phyloP scores from a whole-genome alignment of 1,140 invertebrate genomes.

The Drosophila nannoptera region DNA sequence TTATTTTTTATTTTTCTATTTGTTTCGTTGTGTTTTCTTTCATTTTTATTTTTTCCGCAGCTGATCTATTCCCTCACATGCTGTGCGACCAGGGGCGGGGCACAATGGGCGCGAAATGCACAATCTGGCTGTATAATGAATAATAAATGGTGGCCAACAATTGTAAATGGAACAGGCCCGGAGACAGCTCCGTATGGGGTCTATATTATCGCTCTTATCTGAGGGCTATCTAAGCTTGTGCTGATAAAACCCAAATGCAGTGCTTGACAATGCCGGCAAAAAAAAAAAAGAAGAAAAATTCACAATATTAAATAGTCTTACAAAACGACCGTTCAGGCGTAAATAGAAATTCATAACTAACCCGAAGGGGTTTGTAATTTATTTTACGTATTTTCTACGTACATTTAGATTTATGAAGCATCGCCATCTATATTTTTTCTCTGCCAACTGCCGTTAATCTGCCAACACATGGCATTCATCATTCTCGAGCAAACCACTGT shows the following conservation, averaged over 20 bases:
- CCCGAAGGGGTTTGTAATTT: too few relatives aligned
- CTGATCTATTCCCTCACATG: slow-evolving; percentile 1
- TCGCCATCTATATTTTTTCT: too few relatives aligned
- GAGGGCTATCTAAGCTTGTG: slow-evolving; percentile 25
- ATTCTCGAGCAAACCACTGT: too few relatives aligned
- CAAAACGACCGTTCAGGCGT: background rate
- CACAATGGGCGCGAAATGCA: slow-evolving; percentile 14
- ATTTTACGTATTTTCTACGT: too few relatives aligned
- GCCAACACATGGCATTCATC: too few relatives aligned
- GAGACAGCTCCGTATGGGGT: slow-evolving; percentile 9
- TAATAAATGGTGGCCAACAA: slow-evolving; percentile 41
- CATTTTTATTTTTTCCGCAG: background rate
- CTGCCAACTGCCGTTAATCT: too few relatives aligned
- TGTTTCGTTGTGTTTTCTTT: background rate
- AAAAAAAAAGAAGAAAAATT: background rate
- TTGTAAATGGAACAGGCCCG: background rate
- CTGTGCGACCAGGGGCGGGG: background rate
- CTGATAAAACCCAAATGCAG: slow-evolving; percentile 42
- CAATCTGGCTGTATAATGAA: slow-evolving; percentile 57
- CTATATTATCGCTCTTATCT: slow-evolving; percentile 58
- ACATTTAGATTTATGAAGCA: too few relatives aligned
- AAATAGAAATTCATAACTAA: too few relatives aligned
- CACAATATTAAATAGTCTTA: background rate
- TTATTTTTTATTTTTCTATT: slow-evolving; percentile 1
- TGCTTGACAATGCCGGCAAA: slow-evolving; percentile 2